phyloP scores from a whole-genome alignment of 1,140 invertebrate species.

The Hylyphantes graminicola region DNA sequence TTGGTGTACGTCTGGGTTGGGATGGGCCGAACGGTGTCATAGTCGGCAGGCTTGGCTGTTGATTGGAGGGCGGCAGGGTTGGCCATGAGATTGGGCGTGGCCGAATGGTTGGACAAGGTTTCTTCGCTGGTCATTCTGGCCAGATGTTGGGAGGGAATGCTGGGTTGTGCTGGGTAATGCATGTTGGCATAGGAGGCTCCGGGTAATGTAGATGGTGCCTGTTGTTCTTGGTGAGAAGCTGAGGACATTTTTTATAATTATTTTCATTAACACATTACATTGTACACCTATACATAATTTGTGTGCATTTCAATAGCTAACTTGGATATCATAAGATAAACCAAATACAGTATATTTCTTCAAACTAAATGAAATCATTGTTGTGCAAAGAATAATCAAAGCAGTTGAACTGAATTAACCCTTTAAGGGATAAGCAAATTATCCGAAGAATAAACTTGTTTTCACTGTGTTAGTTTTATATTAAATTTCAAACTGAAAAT shows the following conservation, averaged over 20 bases:
- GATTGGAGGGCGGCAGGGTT: slow-evolving; percentile 27
- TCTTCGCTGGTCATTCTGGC: slow-evolving; percentile 45
- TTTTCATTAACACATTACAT: not conserved
- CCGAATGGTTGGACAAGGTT: slow-evolving; percentile 19
- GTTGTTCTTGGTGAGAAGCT: not conserved
- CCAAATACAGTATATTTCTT: too few species aligned
- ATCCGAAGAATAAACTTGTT: too few species aligned
- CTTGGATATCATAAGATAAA: too few species aligned
- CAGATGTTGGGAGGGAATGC: slow-evolving; percentile 12
- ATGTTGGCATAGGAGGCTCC: slow-evolving; percentile 24
- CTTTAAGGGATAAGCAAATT: too few species aligned
- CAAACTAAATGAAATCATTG: too few species aligned
- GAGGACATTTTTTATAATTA: not conserved
- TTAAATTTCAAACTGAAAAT: too few species aligned
- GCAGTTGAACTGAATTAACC: too few species aligned
- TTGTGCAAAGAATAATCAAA: too few species aligned
- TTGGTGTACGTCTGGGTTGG: slow-evolving; percentile 64
- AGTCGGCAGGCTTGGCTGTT: slow-evolving; percentile 40
- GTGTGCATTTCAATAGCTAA: too few species aligned
- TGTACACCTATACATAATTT: too few species aligned
- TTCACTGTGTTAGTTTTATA: too few species aligned
- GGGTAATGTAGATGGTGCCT: slow-evolving; percentile 14
- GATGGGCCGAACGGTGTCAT: slow-evolving; percentile 59
- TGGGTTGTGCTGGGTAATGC: slow-evolving; percentile 2
- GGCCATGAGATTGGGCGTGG: slow-evolving; percentile 1